Evolutionary conservation across 1,140 invertebrate genomes (phyloP).

Genomic region (Anadara kagoshimensis): DNA sequence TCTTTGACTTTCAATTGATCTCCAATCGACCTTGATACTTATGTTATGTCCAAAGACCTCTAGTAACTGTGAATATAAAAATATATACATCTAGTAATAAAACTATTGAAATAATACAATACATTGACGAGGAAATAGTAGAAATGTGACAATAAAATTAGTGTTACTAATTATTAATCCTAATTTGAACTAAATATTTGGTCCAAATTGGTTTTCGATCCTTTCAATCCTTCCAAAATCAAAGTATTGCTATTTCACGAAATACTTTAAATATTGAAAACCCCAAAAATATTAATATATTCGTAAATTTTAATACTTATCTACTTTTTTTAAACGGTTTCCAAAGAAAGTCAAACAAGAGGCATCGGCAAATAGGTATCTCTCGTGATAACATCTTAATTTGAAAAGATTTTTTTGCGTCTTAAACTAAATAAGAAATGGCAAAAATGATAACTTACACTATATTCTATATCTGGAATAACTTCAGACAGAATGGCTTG

Average conservation of each 20-base stretch:
- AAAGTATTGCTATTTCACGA: neutral
- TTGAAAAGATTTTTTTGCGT: no score
- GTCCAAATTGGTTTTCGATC: neutral
- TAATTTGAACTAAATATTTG: neutral
- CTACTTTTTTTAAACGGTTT: no score
- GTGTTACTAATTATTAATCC: neutral
- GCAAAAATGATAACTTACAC: no score
- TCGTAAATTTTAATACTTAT: no score
- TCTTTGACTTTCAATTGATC: conserved; percentile 2
- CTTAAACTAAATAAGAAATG: no score
- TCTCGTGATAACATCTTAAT: no score
- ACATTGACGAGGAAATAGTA: neutral
- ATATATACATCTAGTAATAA: neutral
- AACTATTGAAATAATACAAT: neutral
- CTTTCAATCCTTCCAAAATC: neutral
- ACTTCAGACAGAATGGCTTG: no score
- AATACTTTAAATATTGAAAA: no score
- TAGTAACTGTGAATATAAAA: neutral
- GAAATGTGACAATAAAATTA: neutral
- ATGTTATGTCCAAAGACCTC: neutral
- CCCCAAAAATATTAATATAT: no score
- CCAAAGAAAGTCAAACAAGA: no score
- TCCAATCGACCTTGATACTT: conserved; percentile 5
- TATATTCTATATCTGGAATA: no score
- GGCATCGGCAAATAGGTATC: no score